Conservation (phyloP, 2,888 invertebrate species). For the Microchrysa polita region DNA sequence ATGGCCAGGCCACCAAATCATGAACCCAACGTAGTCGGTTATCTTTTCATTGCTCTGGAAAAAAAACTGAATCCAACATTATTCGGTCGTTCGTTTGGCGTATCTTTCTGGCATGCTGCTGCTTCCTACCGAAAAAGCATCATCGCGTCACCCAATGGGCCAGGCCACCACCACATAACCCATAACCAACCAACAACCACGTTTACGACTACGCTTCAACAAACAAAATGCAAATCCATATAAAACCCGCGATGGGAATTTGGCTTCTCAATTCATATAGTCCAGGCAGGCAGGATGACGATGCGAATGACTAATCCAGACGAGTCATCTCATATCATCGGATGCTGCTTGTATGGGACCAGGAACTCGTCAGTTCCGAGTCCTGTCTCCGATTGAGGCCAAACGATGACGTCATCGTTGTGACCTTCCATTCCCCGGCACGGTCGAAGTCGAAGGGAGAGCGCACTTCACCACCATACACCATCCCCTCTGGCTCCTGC, state of each 20-base stretch:
- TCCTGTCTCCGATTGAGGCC: neutral
- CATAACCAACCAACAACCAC: too few relatives aligned
- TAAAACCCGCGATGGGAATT: neutral
- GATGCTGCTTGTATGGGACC: constrained; percentile 23
- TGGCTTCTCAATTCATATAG: too few relatives aligned
- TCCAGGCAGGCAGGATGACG: too few relatives aligned
- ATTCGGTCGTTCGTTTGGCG: neutral
- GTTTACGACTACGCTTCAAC: constrained; percentile 10
- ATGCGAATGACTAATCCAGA: constrained; percentile 27
- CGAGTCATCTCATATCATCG: constrained; percentile 2
- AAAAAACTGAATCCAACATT: neutral
- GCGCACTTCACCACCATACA: neutral
- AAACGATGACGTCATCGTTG: constrained; percentile 28
- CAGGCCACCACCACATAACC: too few relatives aligned
- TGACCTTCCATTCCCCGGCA: constrained; percentile 11
- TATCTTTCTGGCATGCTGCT: constrained; percentile 18
- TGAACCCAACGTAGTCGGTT: neutral
- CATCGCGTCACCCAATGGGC: constrained; percentile 2
- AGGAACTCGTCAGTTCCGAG: neutral
- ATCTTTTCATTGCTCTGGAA: neutral
- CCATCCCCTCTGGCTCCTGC: neutral
- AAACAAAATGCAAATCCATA: neutral
- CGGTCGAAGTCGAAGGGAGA: neutral
- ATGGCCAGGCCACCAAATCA: neutral
- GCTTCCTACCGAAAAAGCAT: constrained; percentile 11